A percentile compares a stretch with the other conserved stretches of the same genome.
Conservation (phyloP, 2,113 vertebrate species). For the Polypterus senegalus region DNA sequence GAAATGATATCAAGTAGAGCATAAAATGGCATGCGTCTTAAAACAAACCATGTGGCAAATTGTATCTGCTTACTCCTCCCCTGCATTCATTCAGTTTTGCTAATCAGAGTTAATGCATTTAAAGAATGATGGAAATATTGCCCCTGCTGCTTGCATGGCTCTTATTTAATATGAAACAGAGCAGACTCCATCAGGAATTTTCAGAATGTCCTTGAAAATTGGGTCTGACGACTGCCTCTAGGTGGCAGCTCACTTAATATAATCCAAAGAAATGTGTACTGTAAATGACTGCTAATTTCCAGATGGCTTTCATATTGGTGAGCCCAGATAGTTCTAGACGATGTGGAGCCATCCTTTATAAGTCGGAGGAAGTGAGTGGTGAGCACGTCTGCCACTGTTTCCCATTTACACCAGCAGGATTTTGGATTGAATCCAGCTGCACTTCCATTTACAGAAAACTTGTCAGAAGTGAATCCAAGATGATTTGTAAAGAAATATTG, state of each 20-base stretch:
- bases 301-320: slow-evolving; percentile 34
- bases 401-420: slow-evolving; percentile 25
- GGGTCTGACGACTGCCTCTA: slow-evolving; percentile 16
- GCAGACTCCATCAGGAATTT: background rate
- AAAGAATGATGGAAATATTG: too few relatives aligned
- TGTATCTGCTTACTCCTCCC: background rate
- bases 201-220: background rate
- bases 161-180: background rate
- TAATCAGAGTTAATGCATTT: background rate
- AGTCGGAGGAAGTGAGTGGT: slow-evolving; percentile 42
- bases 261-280: background rate
- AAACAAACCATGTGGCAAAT: background rate
- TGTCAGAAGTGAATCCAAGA: slow-evolving; percentile 12
- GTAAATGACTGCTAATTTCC: slow-evolving; percentile 4
- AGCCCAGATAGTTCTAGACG: slow-evolving; percentile 30
- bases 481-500: slow-evolving; percentile 16
- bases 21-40: too few relatives aligned
- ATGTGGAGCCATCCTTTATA: slow-evolving; percentile 47
- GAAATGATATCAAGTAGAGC: too few relatives aligned
- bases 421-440: slow-evolving; percentile 9
- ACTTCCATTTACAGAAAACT: slow-evolving; percentile 2
- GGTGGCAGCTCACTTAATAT: slow-evolving; percentile 21
- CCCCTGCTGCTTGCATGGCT: too few relatives aligned
- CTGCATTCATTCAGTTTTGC: background rate
- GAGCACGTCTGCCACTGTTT: slow-evolving; percentile 37